Conservation (phyloP, 1,140 invertebrate genomes). For the Pseudomyrmex pallidus region DNA sequence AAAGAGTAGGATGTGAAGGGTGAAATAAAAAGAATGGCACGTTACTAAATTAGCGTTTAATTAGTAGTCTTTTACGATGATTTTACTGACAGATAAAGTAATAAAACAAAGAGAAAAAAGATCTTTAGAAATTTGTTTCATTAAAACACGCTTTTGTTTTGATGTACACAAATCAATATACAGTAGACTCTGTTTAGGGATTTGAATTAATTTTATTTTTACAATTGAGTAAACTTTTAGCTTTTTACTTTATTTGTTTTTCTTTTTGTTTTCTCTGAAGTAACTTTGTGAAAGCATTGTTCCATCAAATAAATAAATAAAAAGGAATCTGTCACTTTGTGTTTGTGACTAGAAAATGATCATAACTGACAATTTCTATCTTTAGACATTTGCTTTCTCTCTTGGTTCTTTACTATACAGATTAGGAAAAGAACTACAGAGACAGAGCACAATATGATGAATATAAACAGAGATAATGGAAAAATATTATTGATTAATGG, state of each 20-base stretch:
- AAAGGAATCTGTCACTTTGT: conserved; percentile 30
- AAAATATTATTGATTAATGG: conserved; percentile 50
- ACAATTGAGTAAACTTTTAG: background rate
- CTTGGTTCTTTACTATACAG: conserved; percentile 69
- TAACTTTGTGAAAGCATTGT: conserved; percentile 27
- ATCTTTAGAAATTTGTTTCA: too few species aligned
- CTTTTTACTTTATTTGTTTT: conserved; percentile 20
- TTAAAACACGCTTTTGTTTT: too few species aligned
- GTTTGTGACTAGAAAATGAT: conserved; percentile 61
- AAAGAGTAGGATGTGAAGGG: background rate
- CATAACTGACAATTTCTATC: conserved; percentile 70
- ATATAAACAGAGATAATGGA: conserved; percentile 68
- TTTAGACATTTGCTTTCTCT: conserved; percentile 74
- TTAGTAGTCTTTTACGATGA: background rate
- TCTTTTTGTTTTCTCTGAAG: conserved; percentile 9
- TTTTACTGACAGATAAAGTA: background rate
- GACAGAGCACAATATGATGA: conserved; percentile 45
- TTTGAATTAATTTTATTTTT: too few species aligned
- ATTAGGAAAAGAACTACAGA: conserved; percentile 75
- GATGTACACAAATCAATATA: too few species aligned
- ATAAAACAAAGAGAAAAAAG: background rate
- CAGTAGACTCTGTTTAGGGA: too few species aligned
- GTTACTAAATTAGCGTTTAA: conserved; percentile 44
- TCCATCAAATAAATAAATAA: conserved; percentile 17
- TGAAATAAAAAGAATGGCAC: conserved; percentile 40